A percentile compares a stretch with the other conserved stretches of the same genome.
Conservation (phyloP, 2,113 vertebrate genomes). For the Varanus komodoensis region DNA sequence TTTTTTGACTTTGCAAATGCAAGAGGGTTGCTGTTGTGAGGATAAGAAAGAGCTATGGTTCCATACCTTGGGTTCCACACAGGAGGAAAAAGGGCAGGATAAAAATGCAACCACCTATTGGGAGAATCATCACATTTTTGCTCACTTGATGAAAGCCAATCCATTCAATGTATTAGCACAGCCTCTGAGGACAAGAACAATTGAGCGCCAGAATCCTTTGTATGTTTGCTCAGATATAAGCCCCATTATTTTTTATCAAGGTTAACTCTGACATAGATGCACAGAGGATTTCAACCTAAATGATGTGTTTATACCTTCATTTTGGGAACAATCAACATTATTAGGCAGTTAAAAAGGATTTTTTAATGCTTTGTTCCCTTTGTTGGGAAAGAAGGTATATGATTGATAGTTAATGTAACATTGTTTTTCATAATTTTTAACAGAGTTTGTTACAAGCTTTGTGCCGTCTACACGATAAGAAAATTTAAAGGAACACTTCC, state of each 20-base stretch:
- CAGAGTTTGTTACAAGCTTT: background rate
- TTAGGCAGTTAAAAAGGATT: background rate
- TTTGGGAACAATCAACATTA: background rate
- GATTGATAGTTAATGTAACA: background rate
- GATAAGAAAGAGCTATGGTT: no score
- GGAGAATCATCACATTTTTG: background rate
- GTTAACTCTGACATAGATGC: no score
- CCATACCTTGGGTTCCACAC: no score
- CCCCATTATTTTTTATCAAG: no score
- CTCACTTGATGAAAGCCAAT: background rate
- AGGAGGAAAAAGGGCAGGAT: no score
- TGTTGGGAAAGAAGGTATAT: background rate
- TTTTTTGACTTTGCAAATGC: no score
- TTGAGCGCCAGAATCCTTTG: background rate
- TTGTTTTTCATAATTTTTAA: background rate
- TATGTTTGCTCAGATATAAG: no score
- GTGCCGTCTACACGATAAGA: background rate
- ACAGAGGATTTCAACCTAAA: no score
- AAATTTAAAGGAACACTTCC: background rate
- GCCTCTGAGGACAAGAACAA: background rate
- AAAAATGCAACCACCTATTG: background rate
- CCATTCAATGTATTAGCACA: background rate
- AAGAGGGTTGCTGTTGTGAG: no score
- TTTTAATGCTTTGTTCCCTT: background rate
- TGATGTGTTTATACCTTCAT: background rate